These are phyloP conservation scores for Megalopta genalis DNA, from an alignment of 1,140 invertebrate species.

Conservation along the genomic window DNA sequence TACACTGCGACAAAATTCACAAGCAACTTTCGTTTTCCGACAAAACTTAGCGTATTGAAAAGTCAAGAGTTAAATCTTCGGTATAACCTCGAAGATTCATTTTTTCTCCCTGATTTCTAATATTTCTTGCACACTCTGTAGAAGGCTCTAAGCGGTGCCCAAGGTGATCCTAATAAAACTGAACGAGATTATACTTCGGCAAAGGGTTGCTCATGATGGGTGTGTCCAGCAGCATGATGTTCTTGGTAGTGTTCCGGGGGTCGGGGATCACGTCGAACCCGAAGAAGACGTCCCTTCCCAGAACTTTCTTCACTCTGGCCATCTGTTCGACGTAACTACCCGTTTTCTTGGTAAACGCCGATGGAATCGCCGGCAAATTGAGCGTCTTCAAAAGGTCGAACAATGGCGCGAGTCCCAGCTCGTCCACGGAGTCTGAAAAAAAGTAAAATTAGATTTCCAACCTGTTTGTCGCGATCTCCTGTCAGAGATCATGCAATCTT, in stretches of 20 bases:
- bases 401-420: constrained; percentile 82
- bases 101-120: too few species aligned
- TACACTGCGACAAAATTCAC: too few species aligned
- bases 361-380: constrained; percentile 82
- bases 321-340: constrained; percentile 82
- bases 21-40: too few species aligned
- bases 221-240: constrained; percentile 83
- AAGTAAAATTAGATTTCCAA: neutral
- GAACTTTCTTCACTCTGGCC: constrained; percentile 82
- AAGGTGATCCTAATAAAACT: neutral
- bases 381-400: constrained; percentile 81
- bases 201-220: constrained; percentile 83
- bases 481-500: too few species aligned
- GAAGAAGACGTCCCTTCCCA: constrained; percentile 85
- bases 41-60: too few species aligned
- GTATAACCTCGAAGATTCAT: too few species aligned
- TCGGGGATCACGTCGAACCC: constrained; percentile 85
- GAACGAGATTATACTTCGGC: constrained; percentile 81
- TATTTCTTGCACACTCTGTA: too few species aligned
- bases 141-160: too few species aligned
- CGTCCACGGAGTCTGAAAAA: constrained; percentile 81
- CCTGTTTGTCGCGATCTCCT: neutral
- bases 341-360: constrained; percentile 80
- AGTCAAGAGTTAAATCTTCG: too few species aligned
- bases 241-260: constrained; percentile 83